Evolutionary conservation across 2,113 vertebrate genomes (phyloP).

Genomic region (Silurus meridionalis): DNA sequence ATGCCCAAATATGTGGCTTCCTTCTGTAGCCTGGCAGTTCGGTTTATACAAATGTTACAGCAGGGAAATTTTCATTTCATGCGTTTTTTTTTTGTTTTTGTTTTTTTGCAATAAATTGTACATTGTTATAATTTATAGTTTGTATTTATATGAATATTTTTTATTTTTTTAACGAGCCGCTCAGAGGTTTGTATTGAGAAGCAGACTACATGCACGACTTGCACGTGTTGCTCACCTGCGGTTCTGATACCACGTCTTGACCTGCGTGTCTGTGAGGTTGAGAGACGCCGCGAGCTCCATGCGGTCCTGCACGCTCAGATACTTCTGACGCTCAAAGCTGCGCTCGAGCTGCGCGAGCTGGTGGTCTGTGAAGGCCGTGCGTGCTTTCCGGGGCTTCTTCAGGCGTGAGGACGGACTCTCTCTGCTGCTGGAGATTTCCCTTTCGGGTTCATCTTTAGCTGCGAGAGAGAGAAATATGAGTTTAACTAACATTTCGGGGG

Average conservation of each 20-base stretch:
- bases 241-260: conserved; percentile 93
- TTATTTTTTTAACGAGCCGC: no score
- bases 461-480: conserved; percentile 24
- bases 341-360: conserved; percentile 88
- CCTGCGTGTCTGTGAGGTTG: conserved; percentile 91
- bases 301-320: conserved; percentile 91
- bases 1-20: conserved; percentile 67
- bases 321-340: conserved; percentile 91
- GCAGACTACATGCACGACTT: no score
- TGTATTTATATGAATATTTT: not conserved
- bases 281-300: conserved; percentile 90
- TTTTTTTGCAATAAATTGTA: not conserved
- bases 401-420: conserved; percentile 80
- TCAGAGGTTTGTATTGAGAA: no score
- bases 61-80: not conserved
- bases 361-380: conserved; percentile 93
- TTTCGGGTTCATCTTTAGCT: conserved; percentile 86
- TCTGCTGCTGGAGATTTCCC: conserved; percentile 83
- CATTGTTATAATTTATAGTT: not conserved
- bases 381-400: conserved; percentile 89
- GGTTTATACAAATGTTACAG: conserved; percentile 52
- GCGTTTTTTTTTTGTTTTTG: not conserved
- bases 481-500: not conserved
- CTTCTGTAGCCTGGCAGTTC: conserved; percentile 39
- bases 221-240: conserved; percentile 58